phyloP scores from a whole-genome alignment of 2,113 vertebrate species.

The Sinocyclocheilus rhinocerous region DNA sequence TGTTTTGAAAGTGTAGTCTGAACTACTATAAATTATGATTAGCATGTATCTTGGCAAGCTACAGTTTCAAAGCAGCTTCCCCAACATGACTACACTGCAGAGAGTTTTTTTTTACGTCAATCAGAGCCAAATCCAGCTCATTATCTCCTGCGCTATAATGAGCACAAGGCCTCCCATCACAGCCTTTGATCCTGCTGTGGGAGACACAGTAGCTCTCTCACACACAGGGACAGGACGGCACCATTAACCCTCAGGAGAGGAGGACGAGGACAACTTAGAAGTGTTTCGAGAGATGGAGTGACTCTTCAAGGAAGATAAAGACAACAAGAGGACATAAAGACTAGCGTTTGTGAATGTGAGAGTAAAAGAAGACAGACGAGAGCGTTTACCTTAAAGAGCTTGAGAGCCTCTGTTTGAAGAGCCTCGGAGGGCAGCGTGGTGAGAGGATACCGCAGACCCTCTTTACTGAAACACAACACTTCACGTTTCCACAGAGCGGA shows the following conservation, averaged over 20 bases:
- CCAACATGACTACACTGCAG: not conserved
- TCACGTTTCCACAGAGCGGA: conserved; percentile 84
- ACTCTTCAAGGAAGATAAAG: conserved; percentile 46
- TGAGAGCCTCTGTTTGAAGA: conserved; percentile 89
- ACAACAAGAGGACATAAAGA: conserved; percentile 23
- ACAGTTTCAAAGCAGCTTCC: conserved; percentile 1
- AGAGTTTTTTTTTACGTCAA: conserved; percentile 47
- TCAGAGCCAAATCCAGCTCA: conserved; percentile 68
- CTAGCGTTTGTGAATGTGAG: conserved; percentile 39
- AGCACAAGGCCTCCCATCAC: conserved; percentile 58
- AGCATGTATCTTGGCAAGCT: not conserved
- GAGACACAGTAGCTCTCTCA: conserved; percentile 44
- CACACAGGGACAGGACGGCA: conserved; percentile 3
- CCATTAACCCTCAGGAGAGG: not conserved
- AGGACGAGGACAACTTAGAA: conserved; percentile 7
- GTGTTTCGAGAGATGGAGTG: not conserved
- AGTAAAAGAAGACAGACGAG: not conserved
- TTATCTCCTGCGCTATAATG: conserved; percentile 70
- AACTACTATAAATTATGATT: not conserved
- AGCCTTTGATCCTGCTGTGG: conserved; percentile 68
- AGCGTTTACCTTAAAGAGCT: conserved; percentile 85
- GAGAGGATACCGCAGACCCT: conserved; percentile 81
- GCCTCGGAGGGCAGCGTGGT: conserved; percentile 88
- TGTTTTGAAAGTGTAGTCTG: not conserved
- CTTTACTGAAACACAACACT: conserved; percentile 84